Evolutionary conservation across 1,140 invertebrate genomes (phyloP), one percentile per base, ranked within the genome.

Genomic region (Neodiprion lecontei): DNA sequence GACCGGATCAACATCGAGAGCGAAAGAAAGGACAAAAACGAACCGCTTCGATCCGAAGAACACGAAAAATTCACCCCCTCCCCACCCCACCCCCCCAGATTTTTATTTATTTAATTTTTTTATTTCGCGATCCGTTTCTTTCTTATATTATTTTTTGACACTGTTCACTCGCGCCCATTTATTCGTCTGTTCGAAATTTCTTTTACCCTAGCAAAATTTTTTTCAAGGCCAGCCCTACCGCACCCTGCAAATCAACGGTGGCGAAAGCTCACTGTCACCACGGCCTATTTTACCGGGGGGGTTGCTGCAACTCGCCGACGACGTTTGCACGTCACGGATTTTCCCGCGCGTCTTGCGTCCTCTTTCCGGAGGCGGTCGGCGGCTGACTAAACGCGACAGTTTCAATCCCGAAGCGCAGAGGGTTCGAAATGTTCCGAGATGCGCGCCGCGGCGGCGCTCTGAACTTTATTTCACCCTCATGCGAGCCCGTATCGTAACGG

Each of bases 331-430:
- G 28, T 40, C 28, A 2, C 28, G 28, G 28, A 40, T 40, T 40
- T 3, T 40, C 53, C 53, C 53, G 53, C 53, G 53, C 53, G 53
- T 61, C 5, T 1, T 17, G 53, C n/a, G 53, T 61, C 53, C 53
- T 61, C 53, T 5, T 61, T 17, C 11, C 0, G 53, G 53, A 61
- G n/a, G 53, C 53, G 53, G 53, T 61, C 53, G 53, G 53, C 53
- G 53, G 53, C 53, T 7, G 53, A 61, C 53, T 61, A 17, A 61
- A 61, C 53, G 53, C 53, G 53, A 61, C 53, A 61, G 53, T 61
- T 61, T 61, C 53, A 61, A 61, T 17, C 53, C n/a, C 53, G 53
- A 61, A 61, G 53, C 11, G 53, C 53, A 61, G 28, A 40, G 1
- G 28, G 53, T 61, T 61, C 53, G 53, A 61, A 61, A 61, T 61